phyloP scores from a whole-genome alignment of 2,888 invertebrate genomes.

The Esperia sulphurella region DNA sequence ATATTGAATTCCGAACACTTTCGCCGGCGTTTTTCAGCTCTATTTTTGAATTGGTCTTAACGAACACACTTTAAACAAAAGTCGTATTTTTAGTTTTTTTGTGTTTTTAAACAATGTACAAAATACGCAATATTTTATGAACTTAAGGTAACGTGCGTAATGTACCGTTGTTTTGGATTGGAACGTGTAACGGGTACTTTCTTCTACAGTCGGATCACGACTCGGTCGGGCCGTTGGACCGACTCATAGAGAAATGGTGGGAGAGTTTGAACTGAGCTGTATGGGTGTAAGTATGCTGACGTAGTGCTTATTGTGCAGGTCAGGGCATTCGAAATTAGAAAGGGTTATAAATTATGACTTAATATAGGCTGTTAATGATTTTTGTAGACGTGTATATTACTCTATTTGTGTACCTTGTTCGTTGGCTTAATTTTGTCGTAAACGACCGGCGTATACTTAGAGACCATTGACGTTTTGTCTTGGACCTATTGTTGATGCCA shows the following conservation, averaged over 20 bases:
- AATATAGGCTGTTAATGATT: no score
- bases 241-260: constrained; percentile 45
- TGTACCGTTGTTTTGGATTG: constrained; percentile 10
- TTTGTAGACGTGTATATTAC: no score
- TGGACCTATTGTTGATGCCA: no score
- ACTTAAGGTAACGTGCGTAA: background rate
- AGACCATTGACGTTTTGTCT: no score
- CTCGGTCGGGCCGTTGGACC: constrained; percentile 41
- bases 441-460: no score
- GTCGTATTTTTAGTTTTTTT: background rate
- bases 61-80: background rate
- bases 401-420: no score
- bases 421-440: no score
- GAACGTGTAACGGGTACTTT: constrained; percentile 51
- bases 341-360: background rate
- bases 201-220: constrained; percentile 39
- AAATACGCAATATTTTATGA: background rate
- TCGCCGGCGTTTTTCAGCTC: constrained; percentile 6
- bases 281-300: background rate
- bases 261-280: constrained; percentile 19
- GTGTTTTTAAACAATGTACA: background rate
- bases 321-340: background rate
- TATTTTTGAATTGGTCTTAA: constrained; percentile 2
- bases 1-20: constrained; percentile 8
- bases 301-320: constrained; percentile 1